Conservation (phyloP, 1,140 invertebrate species). For the Gonatopus flavifemur region DNA sequence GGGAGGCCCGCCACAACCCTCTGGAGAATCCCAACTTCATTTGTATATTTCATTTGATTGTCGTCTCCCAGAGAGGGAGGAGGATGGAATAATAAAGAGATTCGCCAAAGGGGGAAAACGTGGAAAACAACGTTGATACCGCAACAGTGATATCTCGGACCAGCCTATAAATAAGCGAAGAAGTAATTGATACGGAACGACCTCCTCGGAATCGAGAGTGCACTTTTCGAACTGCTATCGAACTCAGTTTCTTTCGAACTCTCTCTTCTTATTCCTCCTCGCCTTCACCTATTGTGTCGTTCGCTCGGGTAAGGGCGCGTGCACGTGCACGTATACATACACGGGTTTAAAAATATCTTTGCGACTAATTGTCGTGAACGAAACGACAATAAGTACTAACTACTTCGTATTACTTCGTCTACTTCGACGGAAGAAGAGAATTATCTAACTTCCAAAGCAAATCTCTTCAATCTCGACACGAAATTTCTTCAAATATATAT, state of each 20-base stretch:
- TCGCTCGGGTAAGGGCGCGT: neutral
- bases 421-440: neutral
- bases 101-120: conserved; percentile 22
- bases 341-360: neutral
- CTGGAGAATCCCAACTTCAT: conserved; percentile 18
- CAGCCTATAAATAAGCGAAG: neutral
- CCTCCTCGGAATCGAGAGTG: conserved; percentile 43
- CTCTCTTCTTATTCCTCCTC: conserved; percentile 1
- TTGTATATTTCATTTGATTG: conserved; percentile 9
- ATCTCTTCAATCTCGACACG: no score
- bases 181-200: conserved; percentile 20
- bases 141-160: conserved; percentile 23
- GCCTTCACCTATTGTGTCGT: neutral
- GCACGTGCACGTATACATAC: no score
- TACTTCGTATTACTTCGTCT: neutral
- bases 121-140: no score
- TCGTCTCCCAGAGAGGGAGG: no score
- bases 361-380: neutral
- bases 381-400: neutral
- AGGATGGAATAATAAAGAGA: no score
- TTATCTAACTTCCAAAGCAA: neutral
- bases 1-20: conserved; percentile 21
- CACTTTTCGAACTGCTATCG: conserved; percentile 40
- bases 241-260: conserved; percentile 1
- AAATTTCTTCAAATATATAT: no score